phyloP scores from a whole-genome alignment of 2,797 vertebrate species.

The Antrozous pallidus region DNA sequence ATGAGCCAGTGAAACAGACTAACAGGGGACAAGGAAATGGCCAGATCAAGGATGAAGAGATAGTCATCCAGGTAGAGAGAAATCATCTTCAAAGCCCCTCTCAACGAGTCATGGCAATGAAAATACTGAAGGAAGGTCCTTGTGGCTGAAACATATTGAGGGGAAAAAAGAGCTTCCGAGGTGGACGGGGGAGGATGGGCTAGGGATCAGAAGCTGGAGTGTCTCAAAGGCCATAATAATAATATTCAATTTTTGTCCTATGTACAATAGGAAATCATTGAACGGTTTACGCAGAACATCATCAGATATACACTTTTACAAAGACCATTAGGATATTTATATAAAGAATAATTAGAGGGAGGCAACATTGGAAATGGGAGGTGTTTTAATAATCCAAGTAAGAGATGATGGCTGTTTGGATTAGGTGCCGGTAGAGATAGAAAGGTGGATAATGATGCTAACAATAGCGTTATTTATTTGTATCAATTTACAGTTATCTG shows the following conservation, averaged over 20 bases:
- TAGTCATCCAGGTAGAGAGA: background rate
- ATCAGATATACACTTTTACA: background rate
- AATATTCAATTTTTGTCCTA: background rate
- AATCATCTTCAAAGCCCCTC: background rate
- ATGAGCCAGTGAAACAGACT: background rate
- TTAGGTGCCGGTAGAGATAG: background rate
- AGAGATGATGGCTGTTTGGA: background rate
- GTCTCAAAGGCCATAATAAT: background rate
- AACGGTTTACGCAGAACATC: background rate
- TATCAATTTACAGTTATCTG: background rate
- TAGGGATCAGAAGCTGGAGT: background rate
- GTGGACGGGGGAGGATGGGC: background rate
- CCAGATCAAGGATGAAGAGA: background rate
- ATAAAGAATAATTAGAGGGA: background rate
- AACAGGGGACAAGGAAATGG: background rate
- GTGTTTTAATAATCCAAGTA: background rate
- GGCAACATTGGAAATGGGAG: background rate
- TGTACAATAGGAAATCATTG: background rate
- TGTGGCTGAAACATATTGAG: background rate
- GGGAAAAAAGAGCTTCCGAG: background rate
- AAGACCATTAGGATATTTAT: background rate
- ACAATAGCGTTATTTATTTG: background rate
- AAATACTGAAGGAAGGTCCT: background rate
- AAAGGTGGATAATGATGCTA: background rate
- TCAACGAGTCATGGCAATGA: background rate